Base-by-base conservation (phyloP, 2,888 invertebrate species). In the Pyralis farinalis region DNA sequence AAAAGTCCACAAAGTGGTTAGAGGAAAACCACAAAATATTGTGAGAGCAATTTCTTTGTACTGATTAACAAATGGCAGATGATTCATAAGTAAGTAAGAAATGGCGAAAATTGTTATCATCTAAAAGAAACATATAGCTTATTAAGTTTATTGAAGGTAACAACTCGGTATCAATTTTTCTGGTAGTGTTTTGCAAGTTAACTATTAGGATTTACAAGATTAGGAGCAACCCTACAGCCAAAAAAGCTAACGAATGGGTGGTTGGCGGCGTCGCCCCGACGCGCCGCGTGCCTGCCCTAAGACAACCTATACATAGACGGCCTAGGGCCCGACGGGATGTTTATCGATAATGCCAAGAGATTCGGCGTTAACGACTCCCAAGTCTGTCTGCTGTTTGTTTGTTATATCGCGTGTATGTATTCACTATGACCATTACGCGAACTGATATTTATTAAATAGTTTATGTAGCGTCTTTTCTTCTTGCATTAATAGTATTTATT, bases 241-340 rank as follows among this genome's bases (percentile, higher is more conserved):
- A 83, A 82, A 80, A 79, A 67, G 56, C 61, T 56, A 61, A 61
- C 65, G 68, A 71, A 69, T 71, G 55, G 43, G 50, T 53, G 63
- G 44, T 65, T 63, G 65, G 71, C 58, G 65, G 64, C 65, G 62
- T 66, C 63, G 57, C 66, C 65, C 50, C 69, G 64, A 56, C 63
- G 74, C 76, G 74, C 76, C 68, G 69, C 70, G 71, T 79, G 78
- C 86, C 84, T 86, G 85, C 83, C 86, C 85, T 85, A 77, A 83
- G 77, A 70, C 84, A 85, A 85, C 78, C 63, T 73, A 79, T 63
- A 76, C 72, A 78, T 77, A 80, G 78, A 59, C 70, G 63, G 69
- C 76, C 79, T 82, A 81, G 81, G 78, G 73, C 71, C 58, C 66
- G 68, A 37, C 67, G 63, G 62, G 66, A 63, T 67, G 66, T 65